Evolutionary conservation across 1,140 invertebrate species (phyloP).

Genomic region (Tetramorium simillimum): DNA sequence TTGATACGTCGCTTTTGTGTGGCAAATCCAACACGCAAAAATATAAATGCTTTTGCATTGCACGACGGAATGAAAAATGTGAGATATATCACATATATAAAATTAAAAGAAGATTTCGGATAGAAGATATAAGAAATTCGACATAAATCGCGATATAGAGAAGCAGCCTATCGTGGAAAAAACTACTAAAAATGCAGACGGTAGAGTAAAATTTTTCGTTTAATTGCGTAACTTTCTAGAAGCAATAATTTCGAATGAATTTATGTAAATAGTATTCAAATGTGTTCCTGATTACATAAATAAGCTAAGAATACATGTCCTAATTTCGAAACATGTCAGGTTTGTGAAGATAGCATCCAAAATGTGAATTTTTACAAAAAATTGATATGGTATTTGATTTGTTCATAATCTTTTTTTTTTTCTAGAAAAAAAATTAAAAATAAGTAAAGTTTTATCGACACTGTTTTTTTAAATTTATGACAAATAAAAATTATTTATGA

Average conservation of each 20-base stretch:
- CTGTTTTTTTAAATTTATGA: too few relatives aligned
- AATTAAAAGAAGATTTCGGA: not conserved
- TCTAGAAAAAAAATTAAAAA: too few relatives aligned
- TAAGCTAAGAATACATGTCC: not conserved
- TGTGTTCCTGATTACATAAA: not conserved
- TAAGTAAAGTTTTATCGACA: too few relatives aligned
- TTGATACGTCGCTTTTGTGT: not conserved
- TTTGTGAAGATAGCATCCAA: too few relatives aligned
- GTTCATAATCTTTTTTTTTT: too few relatives aligned
- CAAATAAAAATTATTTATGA: too few relatives aligned
- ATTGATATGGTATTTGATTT: too few relatives aligned
- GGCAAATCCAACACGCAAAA: constrained; percentile 1
- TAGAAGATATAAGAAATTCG: not conserved
- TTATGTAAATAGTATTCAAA: not conserved
- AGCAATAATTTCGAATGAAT: not conserved
- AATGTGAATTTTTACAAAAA: too few relatives aligned
- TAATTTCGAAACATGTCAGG: not conserved
- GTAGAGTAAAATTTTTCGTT: not conserved
- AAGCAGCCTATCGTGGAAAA: not conserved
- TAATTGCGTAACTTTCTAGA: not conserved
- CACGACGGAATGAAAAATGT: not conserved
- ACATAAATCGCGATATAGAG: not conserved
- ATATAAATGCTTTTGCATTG: not conserved
- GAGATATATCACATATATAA: not conserved
- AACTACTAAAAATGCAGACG: not conserved